phyloP scores from a whole-genome alignment of 2,888 invertebrate species.

The Polylopha cassiicola region DNA sequence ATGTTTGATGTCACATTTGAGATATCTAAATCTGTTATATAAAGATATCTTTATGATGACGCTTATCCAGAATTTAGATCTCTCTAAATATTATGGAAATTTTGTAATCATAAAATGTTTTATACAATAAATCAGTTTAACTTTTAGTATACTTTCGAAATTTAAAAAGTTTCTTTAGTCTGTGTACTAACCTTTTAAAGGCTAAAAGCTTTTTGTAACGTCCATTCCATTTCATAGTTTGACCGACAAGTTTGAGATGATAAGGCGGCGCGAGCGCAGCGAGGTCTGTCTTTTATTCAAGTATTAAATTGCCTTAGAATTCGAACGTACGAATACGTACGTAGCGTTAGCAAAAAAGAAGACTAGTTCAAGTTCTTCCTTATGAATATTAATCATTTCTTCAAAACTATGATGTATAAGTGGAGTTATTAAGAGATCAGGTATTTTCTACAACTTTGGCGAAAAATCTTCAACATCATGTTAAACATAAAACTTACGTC shows the following conservation, averaged over 20 bases:
- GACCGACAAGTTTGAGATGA: constrained; percentile 35
- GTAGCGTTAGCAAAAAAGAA: constrained; percentile 40
- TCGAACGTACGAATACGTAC: constrained; percentile 25
- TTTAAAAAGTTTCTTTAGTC: constrained; percentile 12
- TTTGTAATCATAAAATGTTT: too few relatives aligned
- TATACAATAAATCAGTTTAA: not conserved
- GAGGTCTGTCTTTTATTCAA: constrained; percentile 28
- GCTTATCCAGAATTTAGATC: too few relatives aligned
- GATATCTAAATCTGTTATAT: too few relatives aligned
- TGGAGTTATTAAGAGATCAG: too few relatives aligned
- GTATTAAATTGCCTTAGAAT: constrained; percentile 36
- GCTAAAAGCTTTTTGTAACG: constrained; percentile 28
- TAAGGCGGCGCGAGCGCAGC: constrained; percentile 32
- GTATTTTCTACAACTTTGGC: too few relatives aligned
- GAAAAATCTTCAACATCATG: too few relatives aligned
- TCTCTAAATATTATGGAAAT: too few relatives aligned
- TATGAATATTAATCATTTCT: not conserved
- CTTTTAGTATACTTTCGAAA: constrained; percentile 4
- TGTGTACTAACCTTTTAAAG: constrained; percentile 11
- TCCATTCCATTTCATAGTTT: constrained; percentile 28
- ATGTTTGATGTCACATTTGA: too few relatives aligned
- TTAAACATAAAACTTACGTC: too few relatives aligned
- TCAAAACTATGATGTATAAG: too few relatives aligned
- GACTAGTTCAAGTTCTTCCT: not conserved
- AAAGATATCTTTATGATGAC: not conserved